These are phyloP conservation scores for Acrossocheilus fasciatus DNA, from an alignment of 2,797 vertebrate genomes.

Conservation along the genomic window DNA sequence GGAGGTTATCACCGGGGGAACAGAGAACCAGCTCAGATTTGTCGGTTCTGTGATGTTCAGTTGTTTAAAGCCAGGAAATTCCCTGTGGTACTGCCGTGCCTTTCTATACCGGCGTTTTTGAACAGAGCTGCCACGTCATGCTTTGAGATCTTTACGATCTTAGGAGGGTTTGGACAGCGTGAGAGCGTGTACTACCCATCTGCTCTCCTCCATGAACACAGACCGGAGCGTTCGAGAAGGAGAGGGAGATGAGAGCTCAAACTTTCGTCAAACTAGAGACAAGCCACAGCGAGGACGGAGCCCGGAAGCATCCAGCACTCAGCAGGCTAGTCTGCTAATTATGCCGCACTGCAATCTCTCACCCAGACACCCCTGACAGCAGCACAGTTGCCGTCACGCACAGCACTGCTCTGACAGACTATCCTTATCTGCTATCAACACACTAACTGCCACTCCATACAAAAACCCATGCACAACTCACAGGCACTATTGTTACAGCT, in stretches of 20 bases:
- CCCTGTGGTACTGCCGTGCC: neutral
- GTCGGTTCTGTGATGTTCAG: slow-evolving; percentile 18
- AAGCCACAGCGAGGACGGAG: slow-evolving; percentile 33
- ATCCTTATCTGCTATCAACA: slow-evolving; percentile 29
- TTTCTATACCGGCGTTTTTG: slow-evolving; percentile 22
- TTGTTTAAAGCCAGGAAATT: slow-evolving; percentile 21
- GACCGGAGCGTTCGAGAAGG: slow-evolving; percentile 19
- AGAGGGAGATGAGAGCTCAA: slow-evolving; percentile 44
- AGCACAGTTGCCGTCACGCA: slow-evolving; percentile 38
- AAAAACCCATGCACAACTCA: neutral
- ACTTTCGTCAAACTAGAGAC: slow-evolving; percentile 38
- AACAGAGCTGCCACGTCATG: slow-evolving; percentile 34
- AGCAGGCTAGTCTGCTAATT: slow-evolving; percentile 57
- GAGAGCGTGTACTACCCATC: slow-evolving; percentile 25
- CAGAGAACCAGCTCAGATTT: neutral
- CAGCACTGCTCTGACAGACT: slow-evolving; percentile 36
- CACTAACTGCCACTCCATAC: neutral
- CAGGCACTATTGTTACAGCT: neutral
- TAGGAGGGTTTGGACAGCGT: slow-evolving; percentile 37
- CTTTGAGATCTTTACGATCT: slow-evolving; percentile 43
- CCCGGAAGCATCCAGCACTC: slow-evolving; percentile 41
- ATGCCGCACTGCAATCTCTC: slow-evolving; percentile 46
- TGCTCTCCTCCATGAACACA: slow-evolving; percentile 33
- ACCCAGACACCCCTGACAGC: slow-evolving; percentile 46
- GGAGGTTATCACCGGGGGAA: neutral